Evolutionary conservation across 2,888 invertebrate species (phyloP).

Genomic region (Coecobrya sp.): DNA sequence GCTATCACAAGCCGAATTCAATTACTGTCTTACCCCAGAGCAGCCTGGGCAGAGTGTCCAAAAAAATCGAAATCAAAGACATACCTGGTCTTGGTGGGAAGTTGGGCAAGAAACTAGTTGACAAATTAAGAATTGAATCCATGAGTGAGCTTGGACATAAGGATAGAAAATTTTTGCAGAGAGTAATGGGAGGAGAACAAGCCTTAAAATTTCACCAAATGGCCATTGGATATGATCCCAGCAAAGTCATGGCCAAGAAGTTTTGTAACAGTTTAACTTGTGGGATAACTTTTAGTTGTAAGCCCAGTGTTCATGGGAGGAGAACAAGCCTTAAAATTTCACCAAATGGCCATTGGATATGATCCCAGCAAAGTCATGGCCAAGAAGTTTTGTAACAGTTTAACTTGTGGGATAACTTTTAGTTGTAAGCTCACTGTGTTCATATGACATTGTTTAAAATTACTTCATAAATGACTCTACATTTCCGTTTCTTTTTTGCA

Average conservation of each 20-base stretch:
- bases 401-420: constrained; percentile 48
- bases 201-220: constrained; percentile 17
- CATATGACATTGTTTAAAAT: no score
- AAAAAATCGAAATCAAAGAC: constrained; percentile 21
- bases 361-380: constrained; percentile 8
- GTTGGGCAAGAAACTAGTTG: not conserved
- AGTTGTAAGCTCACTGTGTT: no score
- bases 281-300: constrained; percentile 46
- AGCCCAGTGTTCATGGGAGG: no score
- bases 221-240: constrained; percentile 2
- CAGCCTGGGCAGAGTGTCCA: constrained; percentile 9
- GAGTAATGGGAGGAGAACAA: not conserved
- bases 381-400: not conserved
- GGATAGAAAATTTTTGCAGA: not conserved
- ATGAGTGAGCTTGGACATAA: not conserved
- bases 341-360: constrained; percentile 1
- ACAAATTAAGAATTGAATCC: not conserved
- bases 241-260: not conserved
- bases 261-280: constrained; percentile 34
- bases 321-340: constrained; percentile 24
- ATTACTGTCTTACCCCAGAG: constrained; percentile 15
- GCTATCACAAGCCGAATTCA: not conserved
- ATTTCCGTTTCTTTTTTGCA: no score
- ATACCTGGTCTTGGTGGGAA: constrained; percentile 42
- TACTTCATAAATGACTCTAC: no score